phyloP scores from a whole-genome alignment of 2,113 vertebrate species.

The Clarias magur region DNA sequence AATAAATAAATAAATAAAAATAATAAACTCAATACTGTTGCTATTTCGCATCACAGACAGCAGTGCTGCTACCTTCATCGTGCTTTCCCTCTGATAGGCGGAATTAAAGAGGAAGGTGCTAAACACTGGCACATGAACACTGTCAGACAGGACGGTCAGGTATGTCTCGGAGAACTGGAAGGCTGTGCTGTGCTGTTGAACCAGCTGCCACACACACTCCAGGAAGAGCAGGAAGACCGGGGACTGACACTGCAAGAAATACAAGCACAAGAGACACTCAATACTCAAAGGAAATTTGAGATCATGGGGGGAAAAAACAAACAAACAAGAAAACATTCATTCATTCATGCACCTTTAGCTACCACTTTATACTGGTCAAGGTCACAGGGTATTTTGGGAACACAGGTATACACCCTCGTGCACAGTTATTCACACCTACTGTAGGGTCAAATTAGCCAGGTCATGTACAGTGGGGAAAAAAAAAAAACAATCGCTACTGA shows the following conservation, averaged over 20 bases:
- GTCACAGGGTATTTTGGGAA: neutral
- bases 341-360: neutral
- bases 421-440: neutral
- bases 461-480: neutral
- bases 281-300: neutral
- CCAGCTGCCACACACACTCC: constrained; percentile 85
- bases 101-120: constrained; percentile 91
- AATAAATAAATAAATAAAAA: no score
- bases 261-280: neutral
- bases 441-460: neutral
- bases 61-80: constrained; percentile 66
- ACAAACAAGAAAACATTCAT: neutral
- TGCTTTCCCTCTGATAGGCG: constrained; percentile 72
- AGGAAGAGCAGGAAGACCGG: constrained; percentile 87
- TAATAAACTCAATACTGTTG: neutral
- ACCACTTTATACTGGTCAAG: neutral
- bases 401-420: neutral
- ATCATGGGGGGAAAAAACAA: neutral
- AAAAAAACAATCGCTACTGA: no score
- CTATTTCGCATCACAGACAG: neutral
- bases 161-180: constrained; percentile 90
- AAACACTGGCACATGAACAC: constrained; percentile 83
- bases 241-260: constrained; percentile 71
- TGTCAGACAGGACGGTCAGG: constrained; percentile 86
- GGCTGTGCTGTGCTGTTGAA: constrained; percentile 79